Evolutionary conservation across 2,113 vertebrate genomes (phyloP).

Genomic region (Scytalopus superciliaris): DNA sequence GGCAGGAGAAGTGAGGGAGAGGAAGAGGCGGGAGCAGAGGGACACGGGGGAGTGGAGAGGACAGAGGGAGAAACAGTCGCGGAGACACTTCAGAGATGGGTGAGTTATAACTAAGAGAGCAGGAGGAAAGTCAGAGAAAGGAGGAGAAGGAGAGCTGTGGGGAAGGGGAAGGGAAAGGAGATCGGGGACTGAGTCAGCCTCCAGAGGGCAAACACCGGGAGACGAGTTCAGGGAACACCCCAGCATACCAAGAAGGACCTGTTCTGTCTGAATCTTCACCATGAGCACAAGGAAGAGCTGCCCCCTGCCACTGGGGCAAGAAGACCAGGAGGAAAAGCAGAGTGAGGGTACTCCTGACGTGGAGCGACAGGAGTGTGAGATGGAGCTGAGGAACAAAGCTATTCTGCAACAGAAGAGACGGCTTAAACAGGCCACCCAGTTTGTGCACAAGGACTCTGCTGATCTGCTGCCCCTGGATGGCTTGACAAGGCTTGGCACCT

Average conservation of each 20-base stretch:
- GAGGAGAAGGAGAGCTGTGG: neutral
- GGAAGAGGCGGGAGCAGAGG: neutral
- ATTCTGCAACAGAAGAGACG: constrained; percentile 90
- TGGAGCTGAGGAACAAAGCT: constrained; percentile 84
- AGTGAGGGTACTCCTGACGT: constrained; percentile 37
- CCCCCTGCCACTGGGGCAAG: neutral
- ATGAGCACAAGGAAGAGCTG: constrained; percentile 48
- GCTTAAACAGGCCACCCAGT: constrained; percentile 93
- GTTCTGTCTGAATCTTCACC: neutral
- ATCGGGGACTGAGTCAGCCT: constrained; percentile 57
- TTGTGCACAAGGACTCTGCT: constrained; percentile 95
- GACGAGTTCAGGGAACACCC: neutral
- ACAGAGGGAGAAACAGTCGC: constrained; percentile 3
- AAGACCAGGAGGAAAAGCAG: neutral
- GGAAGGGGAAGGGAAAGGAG: constrained; percentile 8
- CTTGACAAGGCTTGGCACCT: constrained; percentile 90
- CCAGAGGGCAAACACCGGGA: neutral
- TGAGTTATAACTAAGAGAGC: neutral
- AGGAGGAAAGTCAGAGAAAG: neutral
- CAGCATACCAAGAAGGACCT: neutral
- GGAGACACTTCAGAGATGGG: neutral
- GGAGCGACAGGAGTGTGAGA: constrained; percentile 74
- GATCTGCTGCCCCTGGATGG: constrained; percentile 95
- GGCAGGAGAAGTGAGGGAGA: constrained; percentile 3
- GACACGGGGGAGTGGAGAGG: neutral